These are phyloP conservation scores for Melipona bicolor DNA, from an alignment of 2,888 invertebrate species.

Conservation along the genomic window DNA sequence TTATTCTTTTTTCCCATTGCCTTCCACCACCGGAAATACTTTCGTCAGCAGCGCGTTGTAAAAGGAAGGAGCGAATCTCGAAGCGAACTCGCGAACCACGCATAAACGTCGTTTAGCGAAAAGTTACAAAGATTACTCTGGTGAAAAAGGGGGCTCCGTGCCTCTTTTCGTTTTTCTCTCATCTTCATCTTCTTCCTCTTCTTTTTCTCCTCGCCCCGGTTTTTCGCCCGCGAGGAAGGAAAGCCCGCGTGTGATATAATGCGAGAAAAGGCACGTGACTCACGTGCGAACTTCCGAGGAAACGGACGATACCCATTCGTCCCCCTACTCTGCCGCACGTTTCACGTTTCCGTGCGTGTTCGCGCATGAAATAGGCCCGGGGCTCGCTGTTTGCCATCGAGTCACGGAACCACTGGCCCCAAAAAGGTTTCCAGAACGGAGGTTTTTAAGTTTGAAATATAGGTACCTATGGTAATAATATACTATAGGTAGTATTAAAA, in stretches of 20 bases:
- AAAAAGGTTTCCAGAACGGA: too few species aligned
- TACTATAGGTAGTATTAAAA: too few species aligned
- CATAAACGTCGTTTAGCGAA: conserved; percentile 42
- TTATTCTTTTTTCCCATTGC: too few species aligned
- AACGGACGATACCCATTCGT: conserved; percentile 33
- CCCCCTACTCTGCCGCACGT: conserved; percentile 49
- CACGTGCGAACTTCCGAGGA: conserved; percentile 69
- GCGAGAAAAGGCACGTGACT: conserved; percentile 62
- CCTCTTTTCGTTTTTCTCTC: too few species aligned
- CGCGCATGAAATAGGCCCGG: conserved; percentile 61
- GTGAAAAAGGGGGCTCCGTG: not conserved
- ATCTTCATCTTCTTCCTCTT: not conserved
- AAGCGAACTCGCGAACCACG: not conserved
- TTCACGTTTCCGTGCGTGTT: conserved; percentile 66
- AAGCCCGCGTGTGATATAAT: conserved; percentile 59
- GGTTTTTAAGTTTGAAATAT: too few species aligned
- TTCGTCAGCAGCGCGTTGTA: not conserved
- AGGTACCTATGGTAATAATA: too few species aligned
- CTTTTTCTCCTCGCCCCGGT: not conserved
- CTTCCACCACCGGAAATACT: not conserved
- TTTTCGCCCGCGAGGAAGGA: conserved; percentile 1
- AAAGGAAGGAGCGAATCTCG: not conserved
- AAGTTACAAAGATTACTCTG: conserved; percentile 44
- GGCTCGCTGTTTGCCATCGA: conserved; percentile 39
- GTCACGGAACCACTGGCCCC: too few species aligned